Evolutionary conservation across 2,113 vertebrate genomes (phyloP).

Genomic region (Vulpes ferrilata): DNA sequence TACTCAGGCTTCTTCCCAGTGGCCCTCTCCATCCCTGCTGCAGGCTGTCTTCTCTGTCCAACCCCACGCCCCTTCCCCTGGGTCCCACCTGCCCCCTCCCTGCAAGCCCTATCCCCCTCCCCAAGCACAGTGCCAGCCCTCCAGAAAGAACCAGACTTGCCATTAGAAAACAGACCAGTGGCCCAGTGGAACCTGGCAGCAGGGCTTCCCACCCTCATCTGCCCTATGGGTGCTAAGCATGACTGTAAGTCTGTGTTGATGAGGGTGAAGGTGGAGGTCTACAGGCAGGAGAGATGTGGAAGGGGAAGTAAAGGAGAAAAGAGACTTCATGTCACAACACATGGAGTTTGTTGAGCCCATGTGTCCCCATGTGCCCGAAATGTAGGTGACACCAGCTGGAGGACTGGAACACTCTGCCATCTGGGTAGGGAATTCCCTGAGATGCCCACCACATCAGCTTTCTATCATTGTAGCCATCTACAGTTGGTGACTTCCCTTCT

Average conservation of each 20-base stretch:
- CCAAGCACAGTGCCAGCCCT: fast-evolving
- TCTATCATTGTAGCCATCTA: neutral
- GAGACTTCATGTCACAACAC: neutral
- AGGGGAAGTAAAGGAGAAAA: neutral
- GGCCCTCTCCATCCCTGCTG: neutral
- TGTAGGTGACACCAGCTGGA: neutral
- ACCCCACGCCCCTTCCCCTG: neutral
- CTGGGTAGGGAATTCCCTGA: neutral
- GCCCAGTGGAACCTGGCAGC: neutral
- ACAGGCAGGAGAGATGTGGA: neutral
- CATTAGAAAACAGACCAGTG: neutral
- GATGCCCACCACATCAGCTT: neutral
- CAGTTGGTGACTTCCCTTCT: neutral
- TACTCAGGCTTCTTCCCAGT: fast-evolving
- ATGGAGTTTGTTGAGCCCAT: neutral
- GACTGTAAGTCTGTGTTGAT: neutral
- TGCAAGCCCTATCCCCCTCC: neutral
- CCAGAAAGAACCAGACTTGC: neutral
- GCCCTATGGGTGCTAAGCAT: neutral
- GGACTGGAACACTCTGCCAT: too few species aligned
- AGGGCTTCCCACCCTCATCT: neutral
- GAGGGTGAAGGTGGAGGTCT: neutral
- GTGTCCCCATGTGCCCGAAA: fast-evolving
- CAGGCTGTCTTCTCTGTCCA: neutral
- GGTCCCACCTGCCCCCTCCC: neutral